Evolutionary conservation across 2,797 vertebrate genomes (phyloP), one percentile per base, ranked within the genome.

Genomic region (Poecilia picta): DNA sequence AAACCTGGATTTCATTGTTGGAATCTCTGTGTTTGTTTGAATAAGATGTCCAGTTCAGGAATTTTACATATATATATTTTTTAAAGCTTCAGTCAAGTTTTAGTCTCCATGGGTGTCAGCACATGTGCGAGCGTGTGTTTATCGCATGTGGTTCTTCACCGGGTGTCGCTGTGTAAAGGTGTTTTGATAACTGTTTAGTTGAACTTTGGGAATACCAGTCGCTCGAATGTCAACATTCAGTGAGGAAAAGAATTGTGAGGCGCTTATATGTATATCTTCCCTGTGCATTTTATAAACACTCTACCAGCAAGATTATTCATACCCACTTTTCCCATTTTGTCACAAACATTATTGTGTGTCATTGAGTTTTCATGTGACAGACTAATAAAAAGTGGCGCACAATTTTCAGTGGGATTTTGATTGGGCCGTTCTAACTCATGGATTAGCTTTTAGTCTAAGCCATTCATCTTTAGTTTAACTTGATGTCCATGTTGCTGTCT

Each of bases 1-100:
- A 92, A 91, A 92, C 71, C 89, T 93, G 88, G 91, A 89, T 92
- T 91, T 91, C 71, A 89, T 90, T 93, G 92, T 87, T 83, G 86
- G 85, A 83, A 85, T 85, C 77, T 89, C 68, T 89, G 75, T 78
- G 82, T 85, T 84, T 86, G 78, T 43, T 75, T 77, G 57, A 87
- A 77, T 86, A 83, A 53, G 55, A 77, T 1, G 6, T 70, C 73
- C 25, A 71, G n/a, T 36, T 39, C 43, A 4, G 25, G 47, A 57
- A 59, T 76, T 47, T 64, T 23, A 15, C 57, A 72, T 28, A 8
- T 62, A 41, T 41, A 41, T 41, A 39, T 59, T 18, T 11, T 41
- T 51, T n/a, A 33, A 25, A 45, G 15, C 39, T 74, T 59, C 53
- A 43, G 73, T n/a, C 49, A 57, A 23, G 78, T 45, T 53, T 51